Evolutionary conservation across 2,888 invertebrate genomes (phyloP).

Genomic region (Sthenelais limicola): DNA sequence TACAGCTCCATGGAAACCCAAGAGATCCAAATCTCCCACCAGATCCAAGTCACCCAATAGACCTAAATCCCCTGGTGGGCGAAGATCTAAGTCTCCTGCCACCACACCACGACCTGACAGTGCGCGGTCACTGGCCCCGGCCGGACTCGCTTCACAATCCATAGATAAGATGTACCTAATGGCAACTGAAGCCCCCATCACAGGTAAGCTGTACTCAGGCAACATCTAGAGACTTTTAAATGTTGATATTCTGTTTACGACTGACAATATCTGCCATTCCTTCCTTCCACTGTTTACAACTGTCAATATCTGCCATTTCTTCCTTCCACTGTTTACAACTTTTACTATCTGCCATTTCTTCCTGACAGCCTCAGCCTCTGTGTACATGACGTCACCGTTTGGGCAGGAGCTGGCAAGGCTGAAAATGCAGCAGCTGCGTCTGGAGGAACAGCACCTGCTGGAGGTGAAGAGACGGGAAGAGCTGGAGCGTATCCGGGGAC

Average conservation of each 20-base stretch:
- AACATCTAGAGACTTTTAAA: background rate
- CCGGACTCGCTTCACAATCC: conserved; percentile 14
- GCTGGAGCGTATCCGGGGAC: conserved; percentile 66
- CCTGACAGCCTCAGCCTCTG: conserved; percentile 52
- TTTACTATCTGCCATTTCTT: background rate
- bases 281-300: background rate
- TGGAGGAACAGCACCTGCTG: conserved; percentile 65
- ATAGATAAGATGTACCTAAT: conserved; percentile 45
- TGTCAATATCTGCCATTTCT: background rate
- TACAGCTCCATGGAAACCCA: conserved; percentile 19
- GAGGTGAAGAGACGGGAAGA: conserved; percentile 65
- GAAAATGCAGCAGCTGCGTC: conserved; percentile 61
- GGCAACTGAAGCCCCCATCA: conserved; percentile 43
- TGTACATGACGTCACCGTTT: conserved; percentile 60
- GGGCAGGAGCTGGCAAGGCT: conserved; percentile 60
- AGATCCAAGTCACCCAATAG: conserved; percentile 35
- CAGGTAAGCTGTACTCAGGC: too few relatives aligned
- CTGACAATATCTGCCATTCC: background rate
- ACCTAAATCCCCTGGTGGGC: background rate
- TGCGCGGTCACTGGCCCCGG: too few relatives aligned
- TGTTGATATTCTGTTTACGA: background rate
- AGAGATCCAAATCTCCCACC: conserved; percentile 38
- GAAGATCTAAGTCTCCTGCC: conserved; percentile 41
- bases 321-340: background rate
- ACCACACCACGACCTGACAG: too few relatives aligned